Evolutionary conservation across 2,888 invertebrate genomes (phyloP).

Genomic region (Idaea dimidiata): DNA sequence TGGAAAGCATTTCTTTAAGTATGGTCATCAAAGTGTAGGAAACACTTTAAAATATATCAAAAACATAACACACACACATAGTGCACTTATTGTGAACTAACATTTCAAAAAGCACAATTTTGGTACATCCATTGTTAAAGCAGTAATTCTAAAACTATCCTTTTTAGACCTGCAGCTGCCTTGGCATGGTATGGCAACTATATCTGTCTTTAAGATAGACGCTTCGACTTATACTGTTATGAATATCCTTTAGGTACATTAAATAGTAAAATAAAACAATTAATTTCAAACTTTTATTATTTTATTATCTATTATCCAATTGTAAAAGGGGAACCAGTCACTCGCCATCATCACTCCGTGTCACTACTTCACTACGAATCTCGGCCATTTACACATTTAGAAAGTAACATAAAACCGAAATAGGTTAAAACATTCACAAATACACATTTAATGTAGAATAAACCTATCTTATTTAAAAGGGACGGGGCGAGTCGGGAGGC

Average conservation of each 20-base stretch:
- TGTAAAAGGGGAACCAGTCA: constrained; percentile 79
- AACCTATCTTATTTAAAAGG: constrained; percentile 63
- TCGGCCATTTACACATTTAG: constrained; percentile 76
- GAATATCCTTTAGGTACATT: constrained; percentile 15
- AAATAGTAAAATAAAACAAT: constrained; percentile 54
- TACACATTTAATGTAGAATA: constrained; percentile 80
- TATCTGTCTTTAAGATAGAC: too few species aligned
- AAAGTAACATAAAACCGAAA: constrained; percentile 77
- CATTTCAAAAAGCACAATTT: too few species aligned
- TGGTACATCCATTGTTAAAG: too few species aligned
- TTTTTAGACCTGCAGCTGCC: too few species aligned
- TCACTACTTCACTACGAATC: constrained; percentile 73
- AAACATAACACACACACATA: too few species aligned
- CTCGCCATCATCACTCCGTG: constrained; percentile 75
- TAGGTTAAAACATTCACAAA: constrained; percentile 78
- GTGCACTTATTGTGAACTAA: too few species aligned
- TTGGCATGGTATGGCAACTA: too few species aligned
- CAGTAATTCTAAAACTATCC: too few species aligned
- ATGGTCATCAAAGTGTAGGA: too few species aligned
- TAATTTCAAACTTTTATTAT: constrained; percentile 72
- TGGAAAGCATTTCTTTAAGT: too few species aligned
- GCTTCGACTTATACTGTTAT: not conserved
- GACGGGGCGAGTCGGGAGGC: constrained; percentile 55
- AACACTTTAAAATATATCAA: too few species aligned
- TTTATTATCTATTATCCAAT: constrained; percentile 78